phyloP scores from a whole-genome alignment of 2,797 vertebrate species.

The Hydrolagus colliei region DNA sequence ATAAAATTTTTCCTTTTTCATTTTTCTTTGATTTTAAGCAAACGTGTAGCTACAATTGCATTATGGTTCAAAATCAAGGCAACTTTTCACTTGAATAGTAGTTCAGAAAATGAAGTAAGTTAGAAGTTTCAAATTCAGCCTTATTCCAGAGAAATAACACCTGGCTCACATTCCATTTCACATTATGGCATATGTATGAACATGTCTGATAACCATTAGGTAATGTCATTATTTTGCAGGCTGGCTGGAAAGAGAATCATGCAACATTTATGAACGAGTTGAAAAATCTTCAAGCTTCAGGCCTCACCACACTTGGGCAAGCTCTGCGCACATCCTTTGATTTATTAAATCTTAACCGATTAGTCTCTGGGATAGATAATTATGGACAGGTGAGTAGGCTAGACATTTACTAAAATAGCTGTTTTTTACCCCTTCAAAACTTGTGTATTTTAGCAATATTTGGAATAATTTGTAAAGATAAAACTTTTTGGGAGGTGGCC shows the following conservation, averaged over 20 bases:
- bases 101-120: background rate
- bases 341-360: conserved; percentile 96
- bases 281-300: conserved; percentile 94
- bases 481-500: background rate
- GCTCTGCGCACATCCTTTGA: conserved; percentile 91
- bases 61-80: too few relatives aligned
- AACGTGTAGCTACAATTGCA: too few relatives aligned
- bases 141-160: background rate
- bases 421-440: background rate
- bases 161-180: background rate
- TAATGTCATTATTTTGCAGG: conserved; percentile 59
- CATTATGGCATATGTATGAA: background rate
- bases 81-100: background rate
- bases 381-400: conserved; percentile 84
- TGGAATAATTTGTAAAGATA: background rate
- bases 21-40: too few relatives aligned
- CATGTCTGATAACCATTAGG: background rate
- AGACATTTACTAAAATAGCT: background rate
- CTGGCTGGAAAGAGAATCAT: conserved; percentile 97
- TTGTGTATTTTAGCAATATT: background rate
- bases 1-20: too few relatives aligned
- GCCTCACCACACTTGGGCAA: conserved; percentile 85
- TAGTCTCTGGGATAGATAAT: conserved; percentile 98
- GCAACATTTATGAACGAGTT: conserved; percentile 97
- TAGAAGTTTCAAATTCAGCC: background rate